Percentiles rank a stretch among this genome's conserved stretches.
Evolutionary conservation across 2,797 vertebrate species (phyloP).

Genomic region (Centropyge bicolor): DNA sequence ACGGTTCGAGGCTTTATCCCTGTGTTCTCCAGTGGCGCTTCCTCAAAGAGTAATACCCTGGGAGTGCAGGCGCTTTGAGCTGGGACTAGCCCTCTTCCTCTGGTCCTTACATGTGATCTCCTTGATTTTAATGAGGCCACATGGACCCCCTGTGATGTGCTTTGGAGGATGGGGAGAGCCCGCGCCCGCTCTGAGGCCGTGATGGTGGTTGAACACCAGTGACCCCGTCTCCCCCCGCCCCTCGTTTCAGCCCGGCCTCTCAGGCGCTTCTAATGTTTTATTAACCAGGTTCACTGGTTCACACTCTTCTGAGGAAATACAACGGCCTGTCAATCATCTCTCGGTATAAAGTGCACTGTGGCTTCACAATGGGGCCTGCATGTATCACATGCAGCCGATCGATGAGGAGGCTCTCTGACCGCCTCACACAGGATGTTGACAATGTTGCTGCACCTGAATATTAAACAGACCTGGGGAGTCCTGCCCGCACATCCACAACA

Average conservation of each 20-base stretch:
- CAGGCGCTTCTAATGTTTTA: conserved; percentile 85
- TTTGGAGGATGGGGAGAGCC: conserved; percentile 71
- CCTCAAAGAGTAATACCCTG: conserved; percentile 77
- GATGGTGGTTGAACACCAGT: conserved; percentile 74
- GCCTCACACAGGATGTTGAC: conserved; percentile 65
- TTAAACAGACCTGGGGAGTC: conserved; percentile 56
- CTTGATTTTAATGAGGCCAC: conserved; percentile 88
- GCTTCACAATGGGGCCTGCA: conserved; percentile 56
- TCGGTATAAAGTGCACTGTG: conserved; percentile 66
- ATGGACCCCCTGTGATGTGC: conserved; percentile 85
- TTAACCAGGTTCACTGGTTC: conserved; percentile 85
- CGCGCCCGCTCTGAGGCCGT: conserved; percentile 61
- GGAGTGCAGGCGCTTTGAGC: conserved; percentile 79
- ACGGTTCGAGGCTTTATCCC: conserved; percentile 66
- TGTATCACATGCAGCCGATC: conserved; percentile 73
- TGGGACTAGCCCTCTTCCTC: conserved; percentile 80
- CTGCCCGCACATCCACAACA: conserved; percentile 24
- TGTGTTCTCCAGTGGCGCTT: conserved; percentile 69
- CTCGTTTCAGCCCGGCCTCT: conserved; percentile 69
- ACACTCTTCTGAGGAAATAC: conserved; percentile 79
- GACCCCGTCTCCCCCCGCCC: conserved; percentile 69
- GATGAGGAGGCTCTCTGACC: conserved; percentile 67
- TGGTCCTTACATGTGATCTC: conserved; percentile 86
- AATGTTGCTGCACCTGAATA: conserved; percentile 62
- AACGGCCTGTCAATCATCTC: conserved; percentile 82